Evolutionary conservation across 2,888 invertebrate species (phyloP), one percentile per base, ranked within the genome.

Genomic region (Cantharis nigra): DNA sequence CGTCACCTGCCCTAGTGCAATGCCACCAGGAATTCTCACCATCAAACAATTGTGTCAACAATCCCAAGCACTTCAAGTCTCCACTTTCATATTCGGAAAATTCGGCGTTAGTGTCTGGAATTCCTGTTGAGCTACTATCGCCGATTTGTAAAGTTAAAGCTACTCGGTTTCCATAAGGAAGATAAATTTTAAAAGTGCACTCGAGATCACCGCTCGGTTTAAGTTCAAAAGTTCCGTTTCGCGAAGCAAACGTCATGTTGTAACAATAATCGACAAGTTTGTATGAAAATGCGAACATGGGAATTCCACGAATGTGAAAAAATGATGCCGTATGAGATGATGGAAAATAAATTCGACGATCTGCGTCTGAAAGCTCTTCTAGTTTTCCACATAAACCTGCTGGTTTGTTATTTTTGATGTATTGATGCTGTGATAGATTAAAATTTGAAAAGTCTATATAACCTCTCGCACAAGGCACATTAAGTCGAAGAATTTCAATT

Each of bases 221-320:
- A 85, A 93, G 89, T 85, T 92, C 92, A 89, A 92, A 92, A 84
- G 92, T 91, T 85, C 92, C 93, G 89, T 92, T 93, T 81, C 91
- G 90, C 72, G 90, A 89, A 82, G 91, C 90, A 81, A 93, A 90
- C 49, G 93, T 92, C 80, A 94, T 91, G 86, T 94, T 92, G 86
- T 94, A 93, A 84, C 94, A 94, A 85, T 92, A 92, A 88, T 94
- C 94, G 77, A 94, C 94, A 83, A 92, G 88, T 85, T 91, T 92
- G 89, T 92, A 94, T 83, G 89, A 89, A 83, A 93, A 90, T 86
- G 91, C 90, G 90, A 94, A 94, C 87, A 92, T 91, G 76, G 93
- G 93, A 86, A 90, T 90, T 79, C 92, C 92, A 83, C 91, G 91
- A 75, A 92, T 87, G 83, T 91, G 91, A 80, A 93, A 85, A 64